These are phyloP conservation scores for Choristoneura fumiferana DNA, from an alignment of 1,140 invertebrate species.

Conservation along the genomic window DNA sequence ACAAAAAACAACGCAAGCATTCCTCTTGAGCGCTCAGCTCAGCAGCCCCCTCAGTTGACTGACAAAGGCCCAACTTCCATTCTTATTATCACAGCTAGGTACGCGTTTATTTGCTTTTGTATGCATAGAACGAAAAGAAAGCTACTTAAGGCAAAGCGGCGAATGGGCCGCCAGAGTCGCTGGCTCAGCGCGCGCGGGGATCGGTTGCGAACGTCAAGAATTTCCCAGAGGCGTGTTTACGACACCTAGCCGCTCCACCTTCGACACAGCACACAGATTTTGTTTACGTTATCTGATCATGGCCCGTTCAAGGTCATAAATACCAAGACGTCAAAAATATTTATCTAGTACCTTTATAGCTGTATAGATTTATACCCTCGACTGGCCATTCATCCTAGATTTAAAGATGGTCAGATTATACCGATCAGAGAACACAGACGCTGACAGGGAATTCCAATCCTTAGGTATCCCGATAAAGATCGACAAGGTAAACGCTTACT, in stretches of 20 bases:
- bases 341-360: too few relatives aligned
- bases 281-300: too few relatives aligned
- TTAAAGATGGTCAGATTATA: too few relatives aligned
- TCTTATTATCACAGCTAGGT: slow-evolving; percentile 17
- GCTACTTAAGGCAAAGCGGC: slow-evolving; percentile 12
- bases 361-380: too few relatives aligned
- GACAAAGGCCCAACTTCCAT: slow-evolving; percentile 17
- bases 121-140: slow-evolving; percentile 16
- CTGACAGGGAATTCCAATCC: too few relatives aligned
- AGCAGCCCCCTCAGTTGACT: slow-evolving; percentile 4
- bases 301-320: too few relatives aligned
- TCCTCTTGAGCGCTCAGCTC: slow-evolving; percentile 8
- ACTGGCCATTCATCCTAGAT: too few relatives aligned
- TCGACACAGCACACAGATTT: slow-evolving; percentile 8
- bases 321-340: too few relatives aligned
- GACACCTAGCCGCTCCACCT: slow-evolving; percentile 28
- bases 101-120: slow-evolving; percentile 16
- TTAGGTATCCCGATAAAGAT: too few relatives aligned
- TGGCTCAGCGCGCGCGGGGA: slow-evolving; percentile 27
- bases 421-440: too few relatives aligned
- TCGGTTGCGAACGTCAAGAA: slow-evolving; percentile 27
- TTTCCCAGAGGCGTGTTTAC: slow-evolving; percentile 52
- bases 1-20: background rate
- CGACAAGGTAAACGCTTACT: too few relatives aligned
- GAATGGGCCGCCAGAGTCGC: slow-evolving; percentile 19